Base-by-base conservation (phyloP, 92 coral and sea anemone species). In the Epizoanthus scotinus region DNA sequence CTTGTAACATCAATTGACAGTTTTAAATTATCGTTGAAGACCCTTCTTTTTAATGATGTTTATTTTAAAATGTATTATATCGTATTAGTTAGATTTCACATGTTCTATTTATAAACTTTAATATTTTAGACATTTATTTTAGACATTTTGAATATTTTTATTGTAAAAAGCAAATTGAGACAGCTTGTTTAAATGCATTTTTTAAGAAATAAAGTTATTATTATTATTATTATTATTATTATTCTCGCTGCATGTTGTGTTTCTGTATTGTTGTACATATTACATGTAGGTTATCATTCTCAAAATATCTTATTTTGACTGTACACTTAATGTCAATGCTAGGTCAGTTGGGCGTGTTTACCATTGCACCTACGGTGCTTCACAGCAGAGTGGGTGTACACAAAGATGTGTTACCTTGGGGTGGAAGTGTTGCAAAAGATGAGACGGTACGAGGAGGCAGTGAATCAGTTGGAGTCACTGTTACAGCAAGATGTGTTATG, bases 371-470 rank as follows among this genome's bases (percentile, higher is more conserved):
- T 95, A 68, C 90, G 98, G 24, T 89, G 98, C 77, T 95, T 95
- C 87, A 84, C 98, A 9, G 87, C 90, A 12, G 90, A 90, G 72
- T 95, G 95, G 94, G 91, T 94, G 15, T 82, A 89, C 86, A 91
- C 98, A 28, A 90, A 88, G 67, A 93, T 95, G 99, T 95, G 96
- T 25, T 95, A 88, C 66, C 87, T 70, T 55, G 99, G 99, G 9
- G 99, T 95, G 25, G 99, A 95, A 50, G 86, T 95, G 64, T 75
- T 95, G 47, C 99, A 95, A 86, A 91, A 94, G 66, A 87, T 85
- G 90, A 89, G 90, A 58, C 86, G 72, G 10, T 95, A 95, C 65
- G 88, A 71, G 0, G 97, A 89, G 12, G 99, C 99, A 34, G 99
- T 95, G 20, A 73, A 81, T 19, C 95, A 91, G 64, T 79, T 95